phyloP scores from a whole-genome alignment of 92 coral and sea anemone genomes.

The Zoanthus gigantus region DNA sequence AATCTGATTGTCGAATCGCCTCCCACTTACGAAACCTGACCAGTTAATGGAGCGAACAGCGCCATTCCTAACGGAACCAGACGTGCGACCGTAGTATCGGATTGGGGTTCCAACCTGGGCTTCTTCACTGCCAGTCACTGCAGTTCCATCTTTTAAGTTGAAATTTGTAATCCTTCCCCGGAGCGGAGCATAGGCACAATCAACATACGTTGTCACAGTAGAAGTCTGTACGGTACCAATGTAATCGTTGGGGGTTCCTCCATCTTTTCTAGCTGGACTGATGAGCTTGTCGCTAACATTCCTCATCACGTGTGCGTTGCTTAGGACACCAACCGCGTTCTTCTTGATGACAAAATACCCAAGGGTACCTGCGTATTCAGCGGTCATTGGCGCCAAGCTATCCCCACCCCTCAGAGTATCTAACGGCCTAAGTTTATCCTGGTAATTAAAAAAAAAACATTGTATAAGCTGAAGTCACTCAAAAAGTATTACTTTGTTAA shows the following conservation, averaged over 20 bases:
- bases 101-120: conserved; percentile 27
- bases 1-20: conserved; percentile 33
- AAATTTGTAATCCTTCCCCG: not conserved
- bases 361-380: conserved; percentile 25
- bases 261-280: conserved; percentile 42
- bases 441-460: too few relatives aligned
- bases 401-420: conserved; percentile 48
- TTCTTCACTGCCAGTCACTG: conserved; percentile 28
- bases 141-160: conserved; percentile 23
- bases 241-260: conserved; percentile 27
- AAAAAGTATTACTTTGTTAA: too few relatives aligned
- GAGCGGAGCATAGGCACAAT: not conserved
- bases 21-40: conserved; percentile 18
- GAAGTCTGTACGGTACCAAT: conserved; percentile 29
- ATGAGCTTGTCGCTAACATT: conserved; percentile 20
- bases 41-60: conserved; percentile 31
- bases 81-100: conserved; percentile 47
- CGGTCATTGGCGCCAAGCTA: conserved; percentile 4
- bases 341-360: not conserved
- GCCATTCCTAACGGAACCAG: conserved; percentile 10
- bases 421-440: conserved; percentile 1
- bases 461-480: too few relatives aligned
- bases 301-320: conserved; percentile 7
- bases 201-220: conserved; percentile 39
- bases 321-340: not conserved